Base-by-base conservation (phyloP, 2,888 invertebrate species). In the Tillus elongatus region DNA sequence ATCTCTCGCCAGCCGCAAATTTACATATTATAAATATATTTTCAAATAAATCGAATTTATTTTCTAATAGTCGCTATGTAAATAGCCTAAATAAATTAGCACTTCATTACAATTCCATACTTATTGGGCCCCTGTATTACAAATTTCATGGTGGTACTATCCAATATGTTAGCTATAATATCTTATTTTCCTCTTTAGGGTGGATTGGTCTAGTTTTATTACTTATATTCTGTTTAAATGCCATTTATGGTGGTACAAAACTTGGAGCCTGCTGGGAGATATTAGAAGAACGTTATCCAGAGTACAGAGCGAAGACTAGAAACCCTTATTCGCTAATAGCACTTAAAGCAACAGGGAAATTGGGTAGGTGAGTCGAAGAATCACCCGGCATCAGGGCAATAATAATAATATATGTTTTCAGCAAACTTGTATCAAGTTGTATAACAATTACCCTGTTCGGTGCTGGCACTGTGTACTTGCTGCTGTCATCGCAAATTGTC, bases 241-340 rank as follows among this genome's bases (percentile, higher is more conserved):
- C 81, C 0, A 77, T 74, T 2, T 80, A 75, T 63, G 75, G 77
- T 32, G 81, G 80, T n/a, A 71, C 74, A 41, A 66, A 75, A 15
- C 67, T 83, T 3, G 79, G 78, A 0, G 70, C 72, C 44, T 79
- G 81, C 58, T 83, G 82, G 82, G 67, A 74, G 26, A 76, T 82
- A 32, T 56, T 82, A 15, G 78, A 80, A 56, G 75, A 75, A 34
- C 63, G 79, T 0, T 75, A 73, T 53, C 74, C 76, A 1, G 71
- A 76, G 47, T 74, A 74, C 63, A 63, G 74, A 47, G 67, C 58
- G 30, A 64, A 69, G 26, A 72, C 74, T 42, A 64, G 80, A 36
- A 76, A 79, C 56, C 82, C 82, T 0, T 83, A 81, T 53, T 71
- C 81, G 3, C 74, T 76, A 32, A 81, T 83, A 39, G 81, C 75